phyloP scores from a whole-genome alignment of 2,888 invertebrate genomes.

The Drymonia ruficornis region DNA sequence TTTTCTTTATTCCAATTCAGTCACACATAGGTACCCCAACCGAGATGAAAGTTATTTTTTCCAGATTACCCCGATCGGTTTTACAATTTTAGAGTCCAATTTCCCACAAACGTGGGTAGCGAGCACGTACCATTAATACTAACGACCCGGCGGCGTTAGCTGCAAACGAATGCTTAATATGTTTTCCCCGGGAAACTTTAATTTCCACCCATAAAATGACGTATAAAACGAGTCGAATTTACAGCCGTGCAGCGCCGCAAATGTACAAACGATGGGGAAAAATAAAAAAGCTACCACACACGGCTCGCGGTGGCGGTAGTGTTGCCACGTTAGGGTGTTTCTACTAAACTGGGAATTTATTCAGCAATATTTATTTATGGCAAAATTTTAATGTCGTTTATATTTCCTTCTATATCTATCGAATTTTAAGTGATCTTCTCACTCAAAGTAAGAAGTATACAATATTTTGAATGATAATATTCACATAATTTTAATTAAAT shows the following conservation, averaged over 20 bases:
- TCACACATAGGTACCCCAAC: too few species aligned
- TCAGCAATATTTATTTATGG: background rate
- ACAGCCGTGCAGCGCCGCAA: conserved; percentile 44
- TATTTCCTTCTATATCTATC: background rate
- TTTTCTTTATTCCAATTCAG: too few species aligned
- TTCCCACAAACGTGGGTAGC: conserved; percentile 1
- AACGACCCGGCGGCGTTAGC: background rate
- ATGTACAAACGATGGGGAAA: conserved; percentile 41
- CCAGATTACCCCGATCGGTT: background rate
- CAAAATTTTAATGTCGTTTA: background rate
- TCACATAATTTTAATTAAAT: too few species aligned
- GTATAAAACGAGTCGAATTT: conserved; percentile 43
- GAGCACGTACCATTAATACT: conserved; percentile 6
- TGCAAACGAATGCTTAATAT: conserved; percentile 7
- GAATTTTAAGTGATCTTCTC: too few species aligned
- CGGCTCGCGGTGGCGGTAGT: conserved; percentile 13
- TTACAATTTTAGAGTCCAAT: background rate
- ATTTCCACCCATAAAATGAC: conserved; percentile 34
- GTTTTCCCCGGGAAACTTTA: conserved; percentile 22
- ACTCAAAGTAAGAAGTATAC: too few species aligned
- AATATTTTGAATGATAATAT: too few species aligned
- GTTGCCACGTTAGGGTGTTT: conserved; percentile 12
- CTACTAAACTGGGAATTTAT: background rate
- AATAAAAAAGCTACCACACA: conserved; percentile 44
- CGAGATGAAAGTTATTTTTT: background rate